phyloP scores from a whole-genome alignment of 2,797 vertebrate genomes.

The Lacerta viridis region DNA sequence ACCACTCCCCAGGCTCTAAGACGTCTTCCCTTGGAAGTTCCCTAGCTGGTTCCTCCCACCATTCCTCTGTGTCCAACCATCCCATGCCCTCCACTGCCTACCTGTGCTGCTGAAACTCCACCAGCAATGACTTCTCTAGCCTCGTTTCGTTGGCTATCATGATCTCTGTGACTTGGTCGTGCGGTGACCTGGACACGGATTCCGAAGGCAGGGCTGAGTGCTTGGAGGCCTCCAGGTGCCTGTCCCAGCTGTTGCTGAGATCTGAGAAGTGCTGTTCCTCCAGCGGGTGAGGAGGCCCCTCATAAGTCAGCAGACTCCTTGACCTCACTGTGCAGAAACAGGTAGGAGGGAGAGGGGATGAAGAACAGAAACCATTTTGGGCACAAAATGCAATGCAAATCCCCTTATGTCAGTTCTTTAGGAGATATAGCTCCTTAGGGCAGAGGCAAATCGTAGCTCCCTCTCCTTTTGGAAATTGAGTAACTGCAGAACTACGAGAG shows the following conservation, averaged over 20 bases:
- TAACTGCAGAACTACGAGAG: not conserved
- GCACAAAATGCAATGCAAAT: not conserved
- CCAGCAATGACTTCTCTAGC: slow-evolving; percentile 85
- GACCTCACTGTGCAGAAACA: slow-evolving; percentile 87
- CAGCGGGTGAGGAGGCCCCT: slow-evolving; percentile 82
- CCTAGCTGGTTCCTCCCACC: no score
- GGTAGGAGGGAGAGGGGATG: slow-evolving; percentile 50
- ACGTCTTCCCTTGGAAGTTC: no score
- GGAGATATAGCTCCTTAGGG: no score
- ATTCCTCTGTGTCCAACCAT: no score
- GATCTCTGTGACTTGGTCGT: slow-evolving; percentile 74
- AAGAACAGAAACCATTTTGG: slow-evolving; percentile 52
- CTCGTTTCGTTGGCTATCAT: slow-evolving; percentile 87
- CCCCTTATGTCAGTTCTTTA: no score
- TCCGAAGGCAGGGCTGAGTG: slow-evolving; percentile 74
- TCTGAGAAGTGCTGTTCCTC: slow-evolving; percentile 89
- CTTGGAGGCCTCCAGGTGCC: slow-evolving; percentile 80
- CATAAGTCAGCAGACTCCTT: slow-evolving; percentile 90
- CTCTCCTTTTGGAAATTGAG: not conserved
- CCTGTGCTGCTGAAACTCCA: slow-evolving; percentile 90
- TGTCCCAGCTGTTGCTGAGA: slow-evolving; percentile 82
- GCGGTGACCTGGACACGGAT: slow-evolving; percentile 67
- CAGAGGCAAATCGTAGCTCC: not conserved
- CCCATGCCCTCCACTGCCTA: slow-evolving; percentile 58
- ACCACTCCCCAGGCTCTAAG: no score